phyloP scores from a whole-genome alignment of 2,888 invertebrate genomes.

The Standfussiana lucernea region DNA sequence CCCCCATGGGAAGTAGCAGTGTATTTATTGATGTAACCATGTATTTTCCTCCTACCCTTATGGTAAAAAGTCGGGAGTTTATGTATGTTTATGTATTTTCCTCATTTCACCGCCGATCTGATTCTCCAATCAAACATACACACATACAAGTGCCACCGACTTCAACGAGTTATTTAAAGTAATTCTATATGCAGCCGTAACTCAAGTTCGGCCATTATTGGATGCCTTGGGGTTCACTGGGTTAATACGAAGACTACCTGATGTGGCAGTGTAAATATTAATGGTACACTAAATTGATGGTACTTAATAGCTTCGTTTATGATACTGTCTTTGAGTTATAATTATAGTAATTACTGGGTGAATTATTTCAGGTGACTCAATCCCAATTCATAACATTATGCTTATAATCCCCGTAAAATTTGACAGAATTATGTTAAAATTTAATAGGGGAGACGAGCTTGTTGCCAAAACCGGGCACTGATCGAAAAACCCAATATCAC shows the following conservation, averaged over 20 bases:
- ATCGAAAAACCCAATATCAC: too few relatives aligned
- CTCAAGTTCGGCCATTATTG: constrained; percentile 40
- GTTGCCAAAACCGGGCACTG: too few relatives aligned
- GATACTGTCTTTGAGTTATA: neutral
- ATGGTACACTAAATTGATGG: constrained; percentile 33
- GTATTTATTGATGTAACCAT: too few relatives aligned
- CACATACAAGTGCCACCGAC: neutral
- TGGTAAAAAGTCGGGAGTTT: too few relatives aligned
- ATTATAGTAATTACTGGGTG: constrained; percentile 5
- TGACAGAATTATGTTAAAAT: too few relatives aligned
- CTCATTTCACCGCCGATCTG: neutral
- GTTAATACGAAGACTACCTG: constrained; percentile 54
- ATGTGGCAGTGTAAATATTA: constrained; percentile 41
- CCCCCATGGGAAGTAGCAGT: too few relatives aligned
- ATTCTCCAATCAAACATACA: constrained; percentile 8
- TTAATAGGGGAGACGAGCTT: too few relatives aligned
- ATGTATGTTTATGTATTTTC: neutral
- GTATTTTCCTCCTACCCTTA: too few relatives aligned
- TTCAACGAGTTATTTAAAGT: constrained; percentile 22
- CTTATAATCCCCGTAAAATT: too few relatives aligned
- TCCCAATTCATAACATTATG: neutral
- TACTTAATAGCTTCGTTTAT: constrained; percentile 11
- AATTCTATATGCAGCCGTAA: constrained; percentile 35
- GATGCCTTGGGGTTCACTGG: constrained; percentile 49
- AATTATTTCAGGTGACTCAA: neutral